Percentiles rank a stretch among this genome's conserved stretches.
Conservation (phyloP, 2,888 invertebrate species). For the Cremastinae sp. region DNA sequence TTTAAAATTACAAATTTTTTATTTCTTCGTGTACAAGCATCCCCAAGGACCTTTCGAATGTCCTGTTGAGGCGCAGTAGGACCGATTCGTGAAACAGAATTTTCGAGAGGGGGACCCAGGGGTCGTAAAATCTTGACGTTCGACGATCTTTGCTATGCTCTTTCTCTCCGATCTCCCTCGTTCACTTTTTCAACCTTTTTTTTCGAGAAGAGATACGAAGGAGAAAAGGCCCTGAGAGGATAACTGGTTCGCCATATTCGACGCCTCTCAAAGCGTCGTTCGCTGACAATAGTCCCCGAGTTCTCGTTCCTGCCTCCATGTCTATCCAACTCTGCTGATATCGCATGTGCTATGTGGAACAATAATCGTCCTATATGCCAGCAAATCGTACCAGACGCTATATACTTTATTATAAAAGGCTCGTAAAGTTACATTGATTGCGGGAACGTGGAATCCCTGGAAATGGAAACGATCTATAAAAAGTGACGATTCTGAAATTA, state of each 20-base stretch:
- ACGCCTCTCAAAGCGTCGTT: slow-evolving; percentile 34
- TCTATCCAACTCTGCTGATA: slow-evolving; percentile 34
- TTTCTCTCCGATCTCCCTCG: slow-evolving; percentile 2
- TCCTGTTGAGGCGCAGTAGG: slow-evolving; percentile 15
- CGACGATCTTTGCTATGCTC: slow-evolving; percentile 7
- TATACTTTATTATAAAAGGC: too few species aligned
- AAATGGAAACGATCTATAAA: too few species aligned
- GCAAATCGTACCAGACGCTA: too few species aligned
- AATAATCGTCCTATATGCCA: slow-evolving; percentile 16
- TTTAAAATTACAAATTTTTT: neutral
- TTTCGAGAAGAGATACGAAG: slow-evolving; percentile 28
- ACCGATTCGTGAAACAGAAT: slow-evolving; percentile 31
- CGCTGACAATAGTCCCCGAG: slow-evolving; percentile 32
- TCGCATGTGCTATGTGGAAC: slow-evolving; percentile 32
- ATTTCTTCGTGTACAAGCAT: neutral
- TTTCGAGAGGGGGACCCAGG: slow-evolving; percentile 22
- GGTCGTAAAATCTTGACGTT: slow-evolving; percentile 40
- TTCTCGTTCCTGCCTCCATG: slow-evolving; percentile 45
- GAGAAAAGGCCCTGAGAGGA: slow-evolving; percentile 34
- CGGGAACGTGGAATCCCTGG: too few species aligned
- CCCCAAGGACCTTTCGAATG: slow-evolving; percentile 19
- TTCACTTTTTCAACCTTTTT: slow-evolving; percentile 14
- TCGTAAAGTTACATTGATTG: too few species aligned
- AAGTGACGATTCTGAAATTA: too few species aligned
- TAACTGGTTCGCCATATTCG: slow-evolving; percentile 32